Base-by-base conservation (phyloP, 2,113 vertebrate species). In the Pelecanoides urinatrix region DNA sequence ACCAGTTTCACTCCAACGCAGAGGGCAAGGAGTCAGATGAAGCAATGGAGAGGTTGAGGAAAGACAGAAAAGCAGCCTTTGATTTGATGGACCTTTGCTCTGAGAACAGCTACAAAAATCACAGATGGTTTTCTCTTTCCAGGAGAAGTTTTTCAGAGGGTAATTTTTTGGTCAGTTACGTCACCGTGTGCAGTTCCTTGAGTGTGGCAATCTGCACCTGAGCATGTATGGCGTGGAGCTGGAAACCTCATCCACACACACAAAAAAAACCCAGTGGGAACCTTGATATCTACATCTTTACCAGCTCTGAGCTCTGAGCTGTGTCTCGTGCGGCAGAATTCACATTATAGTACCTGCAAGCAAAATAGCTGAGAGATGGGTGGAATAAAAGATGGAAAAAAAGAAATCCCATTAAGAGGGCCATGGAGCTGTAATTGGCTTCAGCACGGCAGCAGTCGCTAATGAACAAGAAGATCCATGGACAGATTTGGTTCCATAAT, bases 361-460 rank as follows among this genome's bases (percentile, higher is more conserved):
- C 6, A 83, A 93, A 79, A 15, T 32, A 66, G 17, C 49, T 45
- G 59, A 92, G 76, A 87, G 30, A 38, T 76, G 17, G 47, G 53
- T 13, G 10, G 79, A 80, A 55, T 34, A 52, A 87, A 56, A 58
- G 23, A 77, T 27, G 72, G 52, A 32, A 86, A 47, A 70, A 58
- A 17, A 80, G 34, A 87, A 88, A 92, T 53, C 55, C 55, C 55
- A 49, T 55, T 40, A 92, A 79, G 26, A 45, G 30, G 19, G 11
- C 13, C 44, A 42, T 50, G 61, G 56, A 83, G 47, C 58, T 89
- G 56, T 81, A 93, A 81, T 22, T 25, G 6, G 27, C 73, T 95
- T 90, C 68, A 71, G 53, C 71, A 86, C 86, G 49, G 58, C 80
- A 92, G 44, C 59, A 73, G 62, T 68, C 42, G 55, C 71, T 96